Base-by-base conservation (phyloP, 1,140 invertebrate species). In the Rhyzopertha dominica region DNA sequence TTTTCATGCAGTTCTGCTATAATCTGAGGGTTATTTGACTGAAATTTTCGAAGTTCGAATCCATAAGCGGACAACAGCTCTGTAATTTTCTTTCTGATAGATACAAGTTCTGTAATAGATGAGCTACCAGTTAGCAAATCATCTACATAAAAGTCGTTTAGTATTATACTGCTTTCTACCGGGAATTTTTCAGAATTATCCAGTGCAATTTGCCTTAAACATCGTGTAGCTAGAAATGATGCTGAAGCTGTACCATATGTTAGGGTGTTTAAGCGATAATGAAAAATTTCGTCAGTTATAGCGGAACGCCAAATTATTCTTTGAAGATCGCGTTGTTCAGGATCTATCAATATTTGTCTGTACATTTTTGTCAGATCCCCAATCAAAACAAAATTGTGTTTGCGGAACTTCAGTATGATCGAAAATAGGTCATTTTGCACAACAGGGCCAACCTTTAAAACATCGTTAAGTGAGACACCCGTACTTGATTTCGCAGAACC, bases 71-170 rank as follows among this genome's bases (percentile, higher is more conserved):
- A 5, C 64, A 16, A 36, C 58, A 31, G 29, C 34, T 14, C 30
- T 49, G 31, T 7, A 58, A 24, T 24, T 42, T 19, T 19, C 34
- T 4, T 9, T n/a, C n/a, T n/a, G n/a, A n/a, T n/a, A n/a, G n/a
- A n/a, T n/a, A n/a, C n/a, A n/a, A 47, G 32, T 40, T 50, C 34
- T n/a, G 48, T 39, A 8, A 53, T 12, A 5, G 37, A 48, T 31
- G 59, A 36, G 4, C 52, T 51, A 16, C 69, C 67, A 17, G 60
- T 57, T 1, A 73, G 42, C n/a, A 67, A 39, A 53, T 75, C 70
- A 43, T 75, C 71, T 3, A 72, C 61, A 47, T 72, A 75, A 41
- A 68, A 68, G 46, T 68, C 61, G 12, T 49, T 53, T 18, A 20
- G 12, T n/a, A 69, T 59, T 10, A 57, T 47, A 23, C 54, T 30